These are phyloP conservation scores for Orycteropus afer DNA, from an alignment of 2,113 vertebrate species.

Conservation along the genomic window DNA sequence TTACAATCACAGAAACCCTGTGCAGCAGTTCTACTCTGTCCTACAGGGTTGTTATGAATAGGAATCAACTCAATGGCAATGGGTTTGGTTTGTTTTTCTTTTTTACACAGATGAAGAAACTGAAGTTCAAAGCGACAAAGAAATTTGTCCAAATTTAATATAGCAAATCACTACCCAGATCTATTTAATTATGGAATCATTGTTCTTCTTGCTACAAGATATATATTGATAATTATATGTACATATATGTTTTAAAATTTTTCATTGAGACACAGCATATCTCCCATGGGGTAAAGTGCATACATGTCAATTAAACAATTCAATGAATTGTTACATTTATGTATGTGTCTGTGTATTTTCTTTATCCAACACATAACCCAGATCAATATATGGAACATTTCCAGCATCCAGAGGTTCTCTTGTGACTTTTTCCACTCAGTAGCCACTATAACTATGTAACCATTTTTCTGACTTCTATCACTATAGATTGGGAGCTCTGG, in stretches of 20 bases:
- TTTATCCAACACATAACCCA: neutral
- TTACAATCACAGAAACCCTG: too few relatives aligned
- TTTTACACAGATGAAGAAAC: neutral
- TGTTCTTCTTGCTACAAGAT: neutral
- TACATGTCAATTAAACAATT: neutral
- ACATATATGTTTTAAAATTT: neutral
- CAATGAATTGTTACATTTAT: neutral
- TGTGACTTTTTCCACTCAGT: neutral
- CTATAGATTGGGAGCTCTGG: too few relatives aligned
- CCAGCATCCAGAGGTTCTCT: neutral
- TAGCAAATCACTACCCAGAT: neutral
- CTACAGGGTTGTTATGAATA: too few relatives aligned
- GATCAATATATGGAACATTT: neutral
- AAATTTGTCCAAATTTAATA: neutral
- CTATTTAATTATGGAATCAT: neutral
- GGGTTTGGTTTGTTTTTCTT: too few relatives aligned
- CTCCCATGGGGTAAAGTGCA: neutral
- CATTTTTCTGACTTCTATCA: neutral
- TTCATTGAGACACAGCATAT: neutral
- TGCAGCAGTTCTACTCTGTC: too few relatives aligned
- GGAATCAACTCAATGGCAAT: too few relatives aligned
- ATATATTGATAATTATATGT: neutral
- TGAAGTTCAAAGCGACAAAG: constrained; percentile 2
- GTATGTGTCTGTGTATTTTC: neutral
- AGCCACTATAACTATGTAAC: neutral